Conservation (phyloP, 2,888 invertebrate species). For the Opisthograptis luteolata region DNA sequence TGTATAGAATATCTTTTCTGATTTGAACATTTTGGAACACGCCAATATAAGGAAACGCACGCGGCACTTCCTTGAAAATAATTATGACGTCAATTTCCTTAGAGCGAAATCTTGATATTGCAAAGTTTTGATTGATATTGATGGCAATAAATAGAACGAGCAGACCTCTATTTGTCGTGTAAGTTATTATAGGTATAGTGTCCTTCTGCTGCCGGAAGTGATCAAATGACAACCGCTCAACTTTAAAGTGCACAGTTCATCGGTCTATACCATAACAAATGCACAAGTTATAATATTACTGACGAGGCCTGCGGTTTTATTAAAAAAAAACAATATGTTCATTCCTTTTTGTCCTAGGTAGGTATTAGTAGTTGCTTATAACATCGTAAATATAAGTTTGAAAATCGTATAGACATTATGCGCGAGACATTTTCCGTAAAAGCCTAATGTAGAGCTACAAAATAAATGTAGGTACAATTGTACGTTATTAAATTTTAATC, state of each 20-base stretch:
- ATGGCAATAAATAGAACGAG: conserved; percentile 22
- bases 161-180: conserved; percentile 26
- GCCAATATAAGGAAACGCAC: conserved; percentile 3
- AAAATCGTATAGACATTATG: no score
- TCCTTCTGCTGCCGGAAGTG: conserved; percentile 29
- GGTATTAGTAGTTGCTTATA: no score
- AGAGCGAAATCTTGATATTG: not conserved
- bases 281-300: no score
- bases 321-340: no score
- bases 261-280: conserved; percentile 9
- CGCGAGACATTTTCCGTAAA: no score
- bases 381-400: no score
- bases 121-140: conserved; percentile 14
- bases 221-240: conserved; percentile 10
- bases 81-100: conserved; percentile 7
- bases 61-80: conserved; percentile 1
- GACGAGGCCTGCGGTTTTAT: no score
- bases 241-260: conserved; percentile 15
- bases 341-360: no score
- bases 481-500: no score
- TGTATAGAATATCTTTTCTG: conserved; percentile 3
- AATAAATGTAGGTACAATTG: no score
- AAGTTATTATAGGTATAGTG: conserved; percentile 33
- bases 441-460: no score
- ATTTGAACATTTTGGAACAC: not conserved